Conservation (phyloP, 2,113 vertebrate species). For the Crotalus tigris region DNA sequence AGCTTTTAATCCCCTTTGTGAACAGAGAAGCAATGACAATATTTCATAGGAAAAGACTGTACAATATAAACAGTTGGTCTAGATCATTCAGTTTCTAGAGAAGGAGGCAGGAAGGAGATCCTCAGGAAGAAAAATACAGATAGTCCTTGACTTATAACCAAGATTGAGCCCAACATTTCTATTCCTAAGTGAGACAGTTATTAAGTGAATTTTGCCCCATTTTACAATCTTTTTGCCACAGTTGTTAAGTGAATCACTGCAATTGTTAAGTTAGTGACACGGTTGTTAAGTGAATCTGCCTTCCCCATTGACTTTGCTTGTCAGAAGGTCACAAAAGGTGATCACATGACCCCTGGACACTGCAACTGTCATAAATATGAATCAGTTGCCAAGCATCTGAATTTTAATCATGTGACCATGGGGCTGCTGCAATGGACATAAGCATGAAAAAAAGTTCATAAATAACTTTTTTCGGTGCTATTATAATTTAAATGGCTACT, state of each 20-base stretch:
- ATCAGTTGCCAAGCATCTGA: not conserved
- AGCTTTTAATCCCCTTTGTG: not conserved
- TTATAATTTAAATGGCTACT: no score
- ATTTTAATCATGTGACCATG: not conserved
- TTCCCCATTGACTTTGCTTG: not conserved
- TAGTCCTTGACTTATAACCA: not conserved
- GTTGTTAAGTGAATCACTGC: not conserved
- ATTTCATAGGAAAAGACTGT: not conserved
- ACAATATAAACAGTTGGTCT: not conserved
- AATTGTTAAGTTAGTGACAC: not conserved
- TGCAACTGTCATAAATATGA: not conserved
- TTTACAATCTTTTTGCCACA: not conserved
- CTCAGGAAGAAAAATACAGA: not conserved
- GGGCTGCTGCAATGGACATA: not conserved
- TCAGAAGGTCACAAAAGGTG: not conserved
- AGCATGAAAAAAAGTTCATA: not conserved
- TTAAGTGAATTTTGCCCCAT: not conserved
- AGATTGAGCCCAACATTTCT: not conserved
- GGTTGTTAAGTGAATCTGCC: not conserved
- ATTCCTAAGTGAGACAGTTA: not conserved
- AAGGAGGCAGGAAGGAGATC: not conserved
- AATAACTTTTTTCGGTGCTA: not conserved
- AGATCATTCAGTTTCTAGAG: not conserved
- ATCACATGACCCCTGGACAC: not conserved
- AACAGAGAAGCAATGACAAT: not conserved